phyloP scores from a whole-genome alignment of 2,888 invertebrate species.

The Tetranychus piercei region DNA sequence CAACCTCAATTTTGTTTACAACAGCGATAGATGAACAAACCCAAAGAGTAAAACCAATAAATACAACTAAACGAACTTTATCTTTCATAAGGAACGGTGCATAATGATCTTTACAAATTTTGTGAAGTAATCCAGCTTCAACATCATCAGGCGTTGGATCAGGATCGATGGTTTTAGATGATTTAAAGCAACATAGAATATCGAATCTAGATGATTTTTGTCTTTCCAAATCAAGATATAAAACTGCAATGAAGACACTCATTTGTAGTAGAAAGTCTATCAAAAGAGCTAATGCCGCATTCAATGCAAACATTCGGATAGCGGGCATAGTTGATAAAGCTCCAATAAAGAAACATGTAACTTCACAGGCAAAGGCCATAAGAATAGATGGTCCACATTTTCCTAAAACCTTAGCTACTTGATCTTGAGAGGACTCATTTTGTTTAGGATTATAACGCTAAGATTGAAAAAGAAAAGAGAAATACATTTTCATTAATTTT shows the following conservation, averaged over 20 bases:
- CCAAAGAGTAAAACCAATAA: constrained; percentile 36
- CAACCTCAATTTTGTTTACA: constrained; percentile 35
- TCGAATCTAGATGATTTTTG: constrained; percentile 30
- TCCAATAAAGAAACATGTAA: constrained; percentile 71
- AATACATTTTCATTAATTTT: too few relatives aligned
- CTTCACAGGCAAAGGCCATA: constrained; percentile 63
- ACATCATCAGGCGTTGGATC: background rate
- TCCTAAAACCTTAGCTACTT: constrained; percentile 55
- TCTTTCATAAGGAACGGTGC: constrained; percentile 28
- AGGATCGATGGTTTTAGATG: constrained; percentile 11
- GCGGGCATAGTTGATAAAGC: constrained; percentile 74
- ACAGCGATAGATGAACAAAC: constrained; percentile 34
- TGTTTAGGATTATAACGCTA: background rate
- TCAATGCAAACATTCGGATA: constrained; percentile 71
- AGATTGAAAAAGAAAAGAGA: too few relatives aligned
- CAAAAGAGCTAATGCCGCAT: constrained; percentile 60
- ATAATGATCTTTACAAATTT: constrained; percentile 34
- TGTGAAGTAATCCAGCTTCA: constrained; percentile 29
- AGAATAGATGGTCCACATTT: constrained; percentile 74
- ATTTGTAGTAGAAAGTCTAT: constrained; percentile 76
- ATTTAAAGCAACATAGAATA: constrained; percentile 20
- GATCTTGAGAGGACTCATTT: constrained; percentile 32
- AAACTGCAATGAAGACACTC: constrained; percentile 61
- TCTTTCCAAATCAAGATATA: constrained; percentile 57
- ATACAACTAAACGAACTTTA: constrained; percentile 27